Evolutionary conservation across 1,140 invertebrate species (phyloP).

Genomic region (Idris sp.): DNA sequence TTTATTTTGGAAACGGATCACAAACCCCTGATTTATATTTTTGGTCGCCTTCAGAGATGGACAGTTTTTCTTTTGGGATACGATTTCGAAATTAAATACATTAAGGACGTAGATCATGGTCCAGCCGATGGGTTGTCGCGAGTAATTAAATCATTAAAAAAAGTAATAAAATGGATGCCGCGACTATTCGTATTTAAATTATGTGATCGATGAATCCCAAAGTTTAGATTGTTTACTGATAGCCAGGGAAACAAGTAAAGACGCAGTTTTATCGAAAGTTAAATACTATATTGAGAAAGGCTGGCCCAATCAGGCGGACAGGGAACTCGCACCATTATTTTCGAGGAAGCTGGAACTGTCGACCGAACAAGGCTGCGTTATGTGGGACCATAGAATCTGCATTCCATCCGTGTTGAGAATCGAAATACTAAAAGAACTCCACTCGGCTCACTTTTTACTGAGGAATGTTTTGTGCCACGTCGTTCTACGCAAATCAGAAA

Average conservation of each 20-base stretch:
- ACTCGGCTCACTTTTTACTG: conserved; percentile 73
- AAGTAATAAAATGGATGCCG: neutral
- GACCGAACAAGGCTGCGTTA: conserved; percentile 25
- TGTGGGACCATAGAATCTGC: conserved; percentile 30
- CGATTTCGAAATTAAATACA: conserved; percentile 21
- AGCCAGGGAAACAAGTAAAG: conserved; percentile 3
- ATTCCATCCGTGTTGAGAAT: conserved; percentile 13
- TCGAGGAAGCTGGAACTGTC: conserved; percentile 7
- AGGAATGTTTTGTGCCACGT: no score
- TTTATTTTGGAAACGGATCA: conserved; percentile 38
- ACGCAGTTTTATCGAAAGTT: conserved; percentile 4
- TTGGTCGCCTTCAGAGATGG: conserved; percentile 22
- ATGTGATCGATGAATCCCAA: conserved; percentile 17
- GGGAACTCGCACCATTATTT: neutral
- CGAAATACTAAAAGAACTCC: conserved; percentile 68
- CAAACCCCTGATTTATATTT: conserved; percentile 28
- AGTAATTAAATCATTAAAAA: neutral
- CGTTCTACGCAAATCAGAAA: no score
- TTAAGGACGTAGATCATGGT: conserved; percentile 19
- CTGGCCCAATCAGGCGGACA: neutral
- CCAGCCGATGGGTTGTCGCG: conserved; percentile 22
- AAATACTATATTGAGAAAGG: conserved; percentile 12
- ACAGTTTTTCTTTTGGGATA: conserved; percentile 22
- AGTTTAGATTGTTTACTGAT: conserved; percentile 10
- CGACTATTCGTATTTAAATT: conserved; percentile 34